Conservation (phyloP, 2,113 vertebrate species). For the Megalops atlanticus region DNA sequence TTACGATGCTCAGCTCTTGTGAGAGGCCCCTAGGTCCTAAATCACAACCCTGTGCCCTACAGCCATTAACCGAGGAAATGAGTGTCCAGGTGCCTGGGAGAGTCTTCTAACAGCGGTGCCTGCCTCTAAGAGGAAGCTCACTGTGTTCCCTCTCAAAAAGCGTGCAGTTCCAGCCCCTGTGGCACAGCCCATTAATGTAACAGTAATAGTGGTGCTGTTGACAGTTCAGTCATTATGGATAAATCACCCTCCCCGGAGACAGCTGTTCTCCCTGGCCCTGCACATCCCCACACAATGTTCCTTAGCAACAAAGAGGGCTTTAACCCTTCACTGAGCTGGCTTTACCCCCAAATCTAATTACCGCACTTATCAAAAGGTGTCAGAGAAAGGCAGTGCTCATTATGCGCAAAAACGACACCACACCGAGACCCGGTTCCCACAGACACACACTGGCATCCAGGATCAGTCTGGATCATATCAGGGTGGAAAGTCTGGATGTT, state of each 20-base stretch:
- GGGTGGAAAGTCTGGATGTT: no score
- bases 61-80: no score
- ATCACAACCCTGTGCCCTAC: no score
- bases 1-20: no score
- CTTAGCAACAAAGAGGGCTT: conserved; percentile 11
- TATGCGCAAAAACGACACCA: background rate
- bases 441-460: background rate
- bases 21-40: no score
- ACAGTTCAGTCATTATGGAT: conserved; percentile 20
- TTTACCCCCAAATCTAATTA: conserved; percentile 15
- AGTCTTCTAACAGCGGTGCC: no score
- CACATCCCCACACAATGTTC: conserved; percentile 1
- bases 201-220: background rate
- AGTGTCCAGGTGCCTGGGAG: no score
- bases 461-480: no score
- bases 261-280: background rate
- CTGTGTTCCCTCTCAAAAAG: no score
- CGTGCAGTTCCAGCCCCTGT: no score
- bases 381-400: background rate
- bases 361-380: background rate
- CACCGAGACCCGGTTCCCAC: background rate
- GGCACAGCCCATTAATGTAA: background rate
- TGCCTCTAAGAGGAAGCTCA: no score
- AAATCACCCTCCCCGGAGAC: conserved; percentile 6
- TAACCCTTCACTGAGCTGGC: background rate